Evolutionary conservation across 2,113 vertebrate species (phyloP), one percentile per base, ranked within the genome.

Genomic region (Arizona elegans): DNA sequence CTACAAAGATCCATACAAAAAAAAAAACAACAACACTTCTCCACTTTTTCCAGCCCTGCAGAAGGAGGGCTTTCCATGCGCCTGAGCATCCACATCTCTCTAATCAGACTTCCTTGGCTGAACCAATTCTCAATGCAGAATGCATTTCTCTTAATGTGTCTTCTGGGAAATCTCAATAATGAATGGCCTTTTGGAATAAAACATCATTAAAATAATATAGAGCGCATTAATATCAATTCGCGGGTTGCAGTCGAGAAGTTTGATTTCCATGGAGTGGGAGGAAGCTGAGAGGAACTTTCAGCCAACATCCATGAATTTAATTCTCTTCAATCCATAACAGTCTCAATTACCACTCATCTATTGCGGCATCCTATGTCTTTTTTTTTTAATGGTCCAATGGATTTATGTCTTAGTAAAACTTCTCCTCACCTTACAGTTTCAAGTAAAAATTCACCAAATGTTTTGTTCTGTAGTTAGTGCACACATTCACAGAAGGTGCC

Each of bases 81-180:
- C 15, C 90, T 19, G 12, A 47, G 33, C 23, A 33, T 47, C 53
- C 33, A 47, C 13, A 91, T 70, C 75, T 65, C 12, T 54, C 90
- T 21, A 1, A 55, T 92, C 70, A 86, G 21, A 13, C 56, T 29
- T 90, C 23, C 1, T 50, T 23, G 6, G 19, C 29, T 3, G 0
- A 52, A 86, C 23, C 9, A 91, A 23, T 33, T 23, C 23, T 87
- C 87, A 75, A 50, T 21, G 3, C 33, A 29, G 89, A 95, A 94
- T 17, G 52, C 12, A 7, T 88, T 91, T 52, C 90, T 92, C 23
- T 10, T 19, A 88, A 93, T 47, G 85, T 3, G 85, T 90, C 93
- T 96, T 56, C 81, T 95, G 92, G 90, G 88, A 95, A 96, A 95
- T 95, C 90, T 96, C 94, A 92, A 33, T 95, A 97, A 96, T 96